Conservation (phyloP, 2,113 vertebrate species). For the Muscicapa adusta region DNA sequence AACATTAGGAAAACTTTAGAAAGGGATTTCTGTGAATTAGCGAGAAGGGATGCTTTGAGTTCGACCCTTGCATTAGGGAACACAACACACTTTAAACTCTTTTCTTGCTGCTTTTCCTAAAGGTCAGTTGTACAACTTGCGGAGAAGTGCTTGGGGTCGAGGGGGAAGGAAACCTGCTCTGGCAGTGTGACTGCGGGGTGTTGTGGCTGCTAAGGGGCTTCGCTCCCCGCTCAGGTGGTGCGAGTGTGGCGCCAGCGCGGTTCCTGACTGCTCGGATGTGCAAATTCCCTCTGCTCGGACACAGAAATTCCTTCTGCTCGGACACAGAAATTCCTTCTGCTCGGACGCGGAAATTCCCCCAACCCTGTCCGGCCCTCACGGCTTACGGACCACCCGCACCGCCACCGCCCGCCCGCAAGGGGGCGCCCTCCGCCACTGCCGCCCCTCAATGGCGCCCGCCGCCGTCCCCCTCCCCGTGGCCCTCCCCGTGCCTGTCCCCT, state of each 20-base stretch:
- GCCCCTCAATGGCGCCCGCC: not conserved
- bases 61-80: not conserved
- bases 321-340: not conserved
- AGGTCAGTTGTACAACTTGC: too few species aligned
- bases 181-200: not conserved
- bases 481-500: not conserved
- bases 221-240: fast-evolving
- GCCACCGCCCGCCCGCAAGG: not conserved
- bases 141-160: too few species aligned
- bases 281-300: too few species aligned
- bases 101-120: not conserved
- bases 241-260: fast-evolving
- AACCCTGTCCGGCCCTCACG: fast-evolving
- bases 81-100: not conserved
- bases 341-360: too few species aligned
- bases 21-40: not conserved
- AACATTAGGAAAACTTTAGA: not conserved
- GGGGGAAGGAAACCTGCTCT: too few species aligned
- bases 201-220: fast-evolving
- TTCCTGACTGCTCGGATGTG: fast-evolving
- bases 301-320: not conserved
- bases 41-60: not conserved
- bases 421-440: not conserved
- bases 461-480: not conserved
- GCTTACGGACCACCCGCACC: not conserved